Conservation (phyloP, 1,140 invertebrate species). For the Gonioctena quinquepunctata region DNA sequence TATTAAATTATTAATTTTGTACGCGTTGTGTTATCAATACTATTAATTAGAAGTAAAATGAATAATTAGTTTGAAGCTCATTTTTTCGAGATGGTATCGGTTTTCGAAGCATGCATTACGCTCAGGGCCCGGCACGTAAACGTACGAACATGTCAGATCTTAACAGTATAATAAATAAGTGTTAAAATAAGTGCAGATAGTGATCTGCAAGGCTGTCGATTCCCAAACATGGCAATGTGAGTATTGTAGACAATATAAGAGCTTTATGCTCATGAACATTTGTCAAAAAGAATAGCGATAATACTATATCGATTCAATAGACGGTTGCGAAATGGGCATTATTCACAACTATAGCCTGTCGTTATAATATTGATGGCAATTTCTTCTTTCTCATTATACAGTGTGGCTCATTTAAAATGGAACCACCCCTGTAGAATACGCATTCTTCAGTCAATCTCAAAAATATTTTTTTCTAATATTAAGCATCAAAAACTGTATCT, state of each 20-base stretch:
- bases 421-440: no score
- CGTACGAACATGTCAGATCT: slow-evolving; percentile 16
- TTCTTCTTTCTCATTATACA: no score
- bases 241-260: no score
- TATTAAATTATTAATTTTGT: slow-evolving; percentile 21
- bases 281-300: no score
- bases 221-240: neutral
- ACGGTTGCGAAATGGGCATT: no score
- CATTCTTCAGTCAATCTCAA: no score
- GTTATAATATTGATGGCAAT: no score
- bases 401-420: no score
- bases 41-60: slow-evolving; percentile 21
- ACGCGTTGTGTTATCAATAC: slow-evolving; percentile 20
- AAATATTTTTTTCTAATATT: no score
- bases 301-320: no score
- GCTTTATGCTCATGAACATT: neutral
- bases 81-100: slow-evolving; percentile 12
- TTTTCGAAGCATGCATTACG: neutral
- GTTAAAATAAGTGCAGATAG: neutral
- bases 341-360: no score
- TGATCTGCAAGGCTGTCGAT: neutral
- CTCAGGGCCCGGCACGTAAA: neutral
- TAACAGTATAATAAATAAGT: slow-evolving; percentile 16
- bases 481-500: no score
- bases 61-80: slow-evolving; percentile 9